A percentile compares a stretch with the other conserved stretches of the same genome.
Evolutionary conservation across 2,797 vertebrate species (phyloP).

Genomic region (Otolemur crassicaudatus): DNA sequence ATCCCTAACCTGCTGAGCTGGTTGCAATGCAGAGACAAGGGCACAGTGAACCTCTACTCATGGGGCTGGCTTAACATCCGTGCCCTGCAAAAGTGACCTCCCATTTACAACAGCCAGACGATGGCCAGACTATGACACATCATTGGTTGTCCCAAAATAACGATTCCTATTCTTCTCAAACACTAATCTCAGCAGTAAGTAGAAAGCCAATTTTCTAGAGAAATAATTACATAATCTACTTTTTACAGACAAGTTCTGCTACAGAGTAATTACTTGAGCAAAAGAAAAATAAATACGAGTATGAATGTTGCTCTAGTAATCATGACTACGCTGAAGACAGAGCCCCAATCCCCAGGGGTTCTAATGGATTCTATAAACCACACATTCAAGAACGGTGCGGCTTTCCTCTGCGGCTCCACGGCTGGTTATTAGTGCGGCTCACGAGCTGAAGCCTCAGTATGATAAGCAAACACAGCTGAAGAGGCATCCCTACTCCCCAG

Average conservation of each 20-base stretch:
- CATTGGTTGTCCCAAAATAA: neutral
- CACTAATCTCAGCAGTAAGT: neutral
- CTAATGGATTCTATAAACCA: neutral
- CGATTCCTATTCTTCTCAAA: neutral
- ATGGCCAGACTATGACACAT: neutral
- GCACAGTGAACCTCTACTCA: neutral
- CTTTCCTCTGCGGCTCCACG: neutral
- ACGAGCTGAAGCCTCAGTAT: neutral
- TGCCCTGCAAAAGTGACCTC: neutral
- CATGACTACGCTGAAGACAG: neutral
- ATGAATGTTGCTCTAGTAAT: neutral
- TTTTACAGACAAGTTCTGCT: conserved; percentile 52
- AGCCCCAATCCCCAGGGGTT: neutral
- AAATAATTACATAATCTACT: conserved; percentile 46
- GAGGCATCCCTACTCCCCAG: neutral
- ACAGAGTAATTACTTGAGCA: neutral
- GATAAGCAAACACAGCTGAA: conserved; percentile 48
- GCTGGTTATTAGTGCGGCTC: neutral
- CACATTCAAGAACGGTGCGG: rapidly evolving
- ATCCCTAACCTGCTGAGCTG: neutral
- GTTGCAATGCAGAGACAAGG: rapidly evolving
- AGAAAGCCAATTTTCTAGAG: conserved; percentile 57
- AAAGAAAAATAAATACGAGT: conserved; percentile 56
- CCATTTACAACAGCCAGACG: rapidly evolving
- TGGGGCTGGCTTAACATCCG: neutral